Evolutionary conservation across 1,140 invertebrate species (phyloP).

Genomic region (Holotrichia oblita): DNA sequence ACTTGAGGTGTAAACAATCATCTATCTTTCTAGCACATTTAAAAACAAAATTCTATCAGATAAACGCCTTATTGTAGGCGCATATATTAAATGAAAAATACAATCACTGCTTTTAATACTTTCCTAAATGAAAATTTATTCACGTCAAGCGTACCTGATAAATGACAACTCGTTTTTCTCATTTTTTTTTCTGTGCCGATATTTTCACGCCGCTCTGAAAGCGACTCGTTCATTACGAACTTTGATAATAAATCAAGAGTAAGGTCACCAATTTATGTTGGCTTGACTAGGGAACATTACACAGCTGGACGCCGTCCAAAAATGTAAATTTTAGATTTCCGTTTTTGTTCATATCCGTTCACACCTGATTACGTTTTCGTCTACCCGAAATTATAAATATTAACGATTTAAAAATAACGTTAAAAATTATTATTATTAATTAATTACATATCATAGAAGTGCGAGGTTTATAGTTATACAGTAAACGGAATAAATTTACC

Average conservation of each 20-base stretch:
- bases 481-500: not conserved
- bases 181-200: not conserved
- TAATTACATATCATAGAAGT: no score
- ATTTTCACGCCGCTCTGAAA: not conserved
- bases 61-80: no score
- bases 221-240: conserved; percentile 1
- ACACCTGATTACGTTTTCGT: not conserved
- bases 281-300: not conserved
- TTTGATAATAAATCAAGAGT: not conserved
- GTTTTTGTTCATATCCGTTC: not conserved
- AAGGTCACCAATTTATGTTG: conserved; percentile 6
- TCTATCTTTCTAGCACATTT: no score
- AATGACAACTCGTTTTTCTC: not conserved
- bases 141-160: not conserved
- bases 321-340: not conserved
- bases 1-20: no score
- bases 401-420: no score
- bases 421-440: no score
- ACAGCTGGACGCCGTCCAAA: conserved; percentile 10
- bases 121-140: not conserved
- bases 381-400: no score
- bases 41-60: no score
- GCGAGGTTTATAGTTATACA: no score
- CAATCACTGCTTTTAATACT: not conserved
- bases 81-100: not conserved